Base-by-base conservation (phyloP, 2,797 vertebrate species). In the Peromyscus attwateri region DNA sequence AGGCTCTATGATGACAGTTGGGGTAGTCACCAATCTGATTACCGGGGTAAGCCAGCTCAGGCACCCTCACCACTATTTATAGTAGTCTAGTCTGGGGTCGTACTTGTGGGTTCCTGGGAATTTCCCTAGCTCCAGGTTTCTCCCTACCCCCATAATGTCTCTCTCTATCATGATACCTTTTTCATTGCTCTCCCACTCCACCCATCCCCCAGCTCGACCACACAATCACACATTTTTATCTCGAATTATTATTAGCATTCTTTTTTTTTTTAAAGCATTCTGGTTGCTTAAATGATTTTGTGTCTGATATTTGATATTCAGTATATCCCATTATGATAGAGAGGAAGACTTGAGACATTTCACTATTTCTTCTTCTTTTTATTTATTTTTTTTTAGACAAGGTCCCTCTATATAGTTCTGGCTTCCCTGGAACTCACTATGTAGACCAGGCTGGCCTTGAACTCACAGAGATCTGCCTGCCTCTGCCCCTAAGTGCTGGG, bases 271-370 rank as follows among this genome's bases (percentile, higher is more conserved):
- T 40, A 40, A 40, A 37, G 21, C 27, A 46, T 77, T 49, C 29
- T 77, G 29, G 19, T 10, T 76, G 43, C 43, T 83, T 87, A 80
- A 87, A n/a, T 84, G 46, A 88, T 76, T 92, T 94, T 87, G 71
- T 89, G 89, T 91, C 19, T 95, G 8, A 93, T 37, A 88, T 71
- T 95, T 87, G 49, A 83, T 85, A 57, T 87, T 88, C 62, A 83
- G 70, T 13, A 2, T 60, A 71, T 76, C 12, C 29, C 31, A 68
- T 29, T 29, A 73, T 77, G 9, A 37, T 82, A 91, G 13, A 68
- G 66, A 84, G 25, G 34, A 91, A 84, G 43, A 85, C 68, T 80
- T 96, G 52, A 60, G 55, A 55, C 79, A 64, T 68, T 80, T 64
- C 17, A 68, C 3, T 85, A 25, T 27, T 57, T 13, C 4, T 8